Evolutionary conservation across 64 coral and sea anemone species (phyloP).

Genomic region (Stichodactyla mertensii): DNA sequence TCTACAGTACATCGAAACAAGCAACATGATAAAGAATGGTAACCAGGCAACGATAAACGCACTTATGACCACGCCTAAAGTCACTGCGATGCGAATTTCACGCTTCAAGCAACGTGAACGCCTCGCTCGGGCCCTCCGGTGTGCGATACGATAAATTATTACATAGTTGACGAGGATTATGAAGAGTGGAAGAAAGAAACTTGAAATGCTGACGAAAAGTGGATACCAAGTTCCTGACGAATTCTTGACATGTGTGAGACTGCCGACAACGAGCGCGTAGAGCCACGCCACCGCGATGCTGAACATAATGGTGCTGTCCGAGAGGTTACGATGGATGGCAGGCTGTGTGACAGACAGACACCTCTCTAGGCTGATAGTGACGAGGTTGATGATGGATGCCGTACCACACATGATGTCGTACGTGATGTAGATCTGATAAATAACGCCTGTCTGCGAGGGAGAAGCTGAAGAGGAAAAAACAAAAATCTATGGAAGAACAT

Average conservation of each 20-base stretch:
- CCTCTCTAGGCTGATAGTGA: slow-evolving; percentile 86
- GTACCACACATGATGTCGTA: slow-evolving; percentile 85
- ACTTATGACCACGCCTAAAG: slow-evolving; percentile 77
- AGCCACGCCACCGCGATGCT: slow-evolving; percentile 64
- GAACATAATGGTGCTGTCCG: slow-evolving; percentile 36
- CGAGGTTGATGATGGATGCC: slow-evolving; percentile 86
- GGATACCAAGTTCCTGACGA: slow-evolving; percentile 61
- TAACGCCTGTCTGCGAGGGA: neutral
- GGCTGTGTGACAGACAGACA: slow-evolving; percentile 85
- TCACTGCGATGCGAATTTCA: slow-evolving; percentile 89
- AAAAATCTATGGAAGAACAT: neutral
- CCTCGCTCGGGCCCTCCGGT: slow-evolving; percentile 52
- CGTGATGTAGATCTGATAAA: slow-evolving; percentile 84
- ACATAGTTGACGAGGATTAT: slow-evolving; percentile 76
- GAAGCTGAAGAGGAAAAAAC: neutral
- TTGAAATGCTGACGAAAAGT: slow-evolving; percentile 56
- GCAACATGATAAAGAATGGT: slow-evolving; percentile 70
- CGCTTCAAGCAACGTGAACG: slow-evolving; percentile 58
- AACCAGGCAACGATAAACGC: slow-evolving; percentile 87
- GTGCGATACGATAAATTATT: slow-evolving; percentile 74
- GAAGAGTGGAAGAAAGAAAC: slow-evolving; percentile 78
- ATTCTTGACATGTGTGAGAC: slow-evolving; percentile 32
- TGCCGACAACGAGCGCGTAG: slow-evolving; percentile 48
- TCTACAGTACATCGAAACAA: slow-evolving; percentile 50
- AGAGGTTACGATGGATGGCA: slow-evolving; percentile 81